A percentile compares a stretch with the other conserved stretches of the same genome.
phyloP scores from a whole-genome alignment of 2,888 invertebrate species.

The Labia minor region DNA sequence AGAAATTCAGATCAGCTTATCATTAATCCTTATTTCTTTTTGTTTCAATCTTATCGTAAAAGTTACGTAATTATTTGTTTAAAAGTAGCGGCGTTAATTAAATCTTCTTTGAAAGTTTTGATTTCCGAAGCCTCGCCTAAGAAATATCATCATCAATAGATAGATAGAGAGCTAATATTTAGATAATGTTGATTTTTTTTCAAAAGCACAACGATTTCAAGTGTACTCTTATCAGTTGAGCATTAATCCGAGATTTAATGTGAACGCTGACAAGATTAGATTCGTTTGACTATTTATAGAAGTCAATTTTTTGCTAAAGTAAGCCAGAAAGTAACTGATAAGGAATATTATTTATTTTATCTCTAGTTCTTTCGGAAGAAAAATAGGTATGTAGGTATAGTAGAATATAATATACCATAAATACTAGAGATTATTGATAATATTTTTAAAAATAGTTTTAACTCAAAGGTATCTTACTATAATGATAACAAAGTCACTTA shows the following conservation, averaged over 20 bases:
- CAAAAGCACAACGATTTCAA: conserved; percentile 4
- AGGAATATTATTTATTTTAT: not conserved
- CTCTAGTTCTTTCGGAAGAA: not conserved
- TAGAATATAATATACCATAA: too few relatives aligned
- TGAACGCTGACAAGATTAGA: conserved; percentile 13
- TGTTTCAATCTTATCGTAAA: too few relatives aligned
- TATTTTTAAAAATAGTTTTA: too few relatives aligned
- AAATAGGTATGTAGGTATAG: too few relatives aligned
- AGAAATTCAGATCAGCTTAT: too few relatives aligned
- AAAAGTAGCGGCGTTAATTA: too few relatives aligned
- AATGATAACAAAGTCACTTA: too few relatives aligned
- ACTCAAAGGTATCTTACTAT: too few relatives aligned
- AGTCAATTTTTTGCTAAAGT: not conserved
- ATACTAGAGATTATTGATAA: too few relatives aligned
- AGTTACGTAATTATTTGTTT: too few relatives aligned
- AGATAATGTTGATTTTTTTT: not conserved
- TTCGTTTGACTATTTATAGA: conserved; percentile 13
- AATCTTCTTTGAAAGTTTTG: too few relatives aligned
- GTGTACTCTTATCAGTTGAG: not conserved
- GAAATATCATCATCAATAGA: not conserved
- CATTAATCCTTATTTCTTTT: too few relatives aligned
- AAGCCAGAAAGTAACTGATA: not conserved
- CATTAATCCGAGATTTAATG: conserved; percentile 13
- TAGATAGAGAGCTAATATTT: not conserved
- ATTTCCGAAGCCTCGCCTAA: not conserved